Percentiles rank a stretch among this genome's conserved stretches.
phyloP scores from a whole-genome alignment of 1,140 invertebrate genomes.

The Linepithema humile region DNA sequence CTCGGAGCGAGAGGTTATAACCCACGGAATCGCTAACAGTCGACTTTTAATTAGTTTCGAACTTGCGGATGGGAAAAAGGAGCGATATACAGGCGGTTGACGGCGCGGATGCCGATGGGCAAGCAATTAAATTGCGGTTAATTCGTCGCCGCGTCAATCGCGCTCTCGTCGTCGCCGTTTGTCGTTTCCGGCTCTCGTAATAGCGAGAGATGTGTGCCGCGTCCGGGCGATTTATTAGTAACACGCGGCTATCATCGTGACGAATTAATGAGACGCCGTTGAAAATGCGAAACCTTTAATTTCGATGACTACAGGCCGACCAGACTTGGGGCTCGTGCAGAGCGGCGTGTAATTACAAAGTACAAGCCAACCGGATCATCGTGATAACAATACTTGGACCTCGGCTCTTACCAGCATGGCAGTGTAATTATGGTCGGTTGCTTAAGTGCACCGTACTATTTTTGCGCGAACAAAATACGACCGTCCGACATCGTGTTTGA shows the following conservation, averaged over 20 bases:
- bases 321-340: background rate
- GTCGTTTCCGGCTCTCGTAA: background rate
- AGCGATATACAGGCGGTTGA: slow-evolving; percentile 2
- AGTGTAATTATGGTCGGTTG: slow-evolving; percentile 50
- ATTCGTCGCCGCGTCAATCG: background rate
- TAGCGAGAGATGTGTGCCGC: background rate
- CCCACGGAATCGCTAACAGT: background rate
- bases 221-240: slow-evolving; percentile 32
- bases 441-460: slow-evolving; percentile 46
- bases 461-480: slow-evolving; percentile 48
- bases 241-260: slow-evolving; percentile 16
- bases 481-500: slow-evolving; percentile 20
- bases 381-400: slow-evolving; percentile 51
- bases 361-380: slow-evolving; percentile 41
- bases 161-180: slow-evolving; percentile 22
- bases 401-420: slow-evolving; percentile 28
- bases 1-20: background rate
- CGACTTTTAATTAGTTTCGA: slow-evolving; percentile 55
- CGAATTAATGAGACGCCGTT: slow-evolving; percentile 50
- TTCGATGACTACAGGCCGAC: slow-evolving; percentile 20
- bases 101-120: slow-evolving; percentile 22
- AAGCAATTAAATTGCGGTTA: slow-evolving; percentile 44
- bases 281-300: slow-evolving; percentile 54
- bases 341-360: slow-evolving; percentile 51
- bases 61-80: slow-evolving; percentile 29